Evolutionary conservation across 1,140 invertebrate species (phyloP).

Genomic region (Apis florea): DNA sequence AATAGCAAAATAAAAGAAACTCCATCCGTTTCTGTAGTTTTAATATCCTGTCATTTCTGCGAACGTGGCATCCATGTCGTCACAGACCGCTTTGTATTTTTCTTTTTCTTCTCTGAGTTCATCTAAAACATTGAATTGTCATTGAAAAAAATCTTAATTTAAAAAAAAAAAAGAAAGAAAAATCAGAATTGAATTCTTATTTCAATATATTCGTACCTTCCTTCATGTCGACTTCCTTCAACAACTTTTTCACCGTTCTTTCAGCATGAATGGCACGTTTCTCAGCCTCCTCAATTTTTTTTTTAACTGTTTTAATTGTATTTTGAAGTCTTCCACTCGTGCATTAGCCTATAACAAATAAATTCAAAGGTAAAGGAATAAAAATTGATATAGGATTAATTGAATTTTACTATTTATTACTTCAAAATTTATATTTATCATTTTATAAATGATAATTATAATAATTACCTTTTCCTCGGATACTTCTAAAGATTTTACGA

Average conservation of each 20-base stretch:
- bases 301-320: conserved; percentile 75
- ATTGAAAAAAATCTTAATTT: background rate
- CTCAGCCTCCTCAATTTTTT: conserved; percentile 75
- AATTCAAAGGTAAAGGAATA: background rate
- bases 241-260: conserved; percentile 73
- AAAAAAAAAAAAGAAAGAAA: background rate
- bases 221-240: conserved; percentile 77
- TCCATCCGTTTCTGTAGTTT: conserved; percentile 40
- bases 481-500: conserved; percentile 78
- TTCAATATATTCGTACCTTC: conserved; percentile 68
- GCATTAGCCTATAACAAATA: conserved; percentile 74
- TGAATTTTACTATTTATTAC: background rate
- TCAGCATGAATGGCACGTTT: conserved; percentile 77
- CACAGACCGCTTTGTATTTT: conserved; percentile 85
- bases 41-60: conserved; percentile 81
- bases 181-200: background rate
- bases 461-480: conserved; percentile 77
- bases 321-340: conserved; percentile 77
- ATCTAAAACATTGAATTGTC: conserved; percentile 79
- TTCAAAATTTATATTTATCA: background rate
- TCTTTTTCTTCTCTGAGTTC: conserved; percentile 87
- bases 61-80: conserved; percentile 89
- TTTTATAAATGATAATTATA: background rate
- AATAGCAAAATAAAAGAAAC: conserved; percentile 69
- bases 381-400: no score